Base-by-base conservation (phyloP, 2,888 invertebrate genomes). In the Bibio marci region DNA sequence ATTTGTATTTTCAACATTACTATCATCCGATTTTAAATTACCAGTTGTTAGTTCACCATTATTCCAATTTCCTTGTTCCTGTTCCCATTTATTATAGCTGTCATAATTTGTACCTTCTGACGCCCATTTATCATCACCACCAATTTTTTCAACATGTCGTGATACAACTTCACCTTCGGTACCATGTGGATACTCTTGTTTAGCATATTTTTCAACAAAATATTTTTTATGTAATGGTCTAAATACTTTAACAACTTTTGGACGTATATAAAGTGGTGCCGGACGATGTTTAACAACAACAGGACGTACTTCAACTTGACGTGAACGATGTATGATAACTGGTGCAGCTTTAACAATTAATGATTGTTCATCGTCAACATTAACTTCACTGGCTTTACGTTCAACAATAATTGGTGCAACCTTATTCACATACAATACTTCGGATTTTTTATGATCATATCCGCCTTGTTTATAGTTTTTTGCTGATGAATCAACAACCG, bases 321-420 rank as follows among this genome's bases (percentile, higher is more conserved):
- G 58, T 15, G 59, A 59, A 45, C 57, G 59, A 50, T 60, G 59
- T 13, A 60, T 49, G 38, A 60, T 54, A 45, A 60, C 58, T 43
- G 60, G 60, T 17, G 59, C 58, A 38, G 60, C 59, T 48, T 57
- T 58, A 13, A 60, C 58, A 28, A 60, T 54, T 42, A 60, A 45
- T 50, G 59, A 58, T 27, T 57, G 56, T 47, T 60, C 59, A 39
- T 60, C 59, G 38, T 58, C 58, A 35, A 60, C 58, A 41, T 57
- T 42, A 35, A 60, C 57, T 44, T 52, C 54, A 44, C 59, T 60
- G 44, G 58, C 58, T 43, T 58, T 58, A 14, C 59, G 56, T 39
- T 57, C 53, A 12, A 60, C 58, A 49, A 60, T 56, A 41, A 60
- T 59, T 36, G 58, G 56, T 6, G 58, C 57, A 22, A 22, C 22